Conservation (phyloP, 1,140 invertebrate species). For the Hestina assimilis region DNA sequence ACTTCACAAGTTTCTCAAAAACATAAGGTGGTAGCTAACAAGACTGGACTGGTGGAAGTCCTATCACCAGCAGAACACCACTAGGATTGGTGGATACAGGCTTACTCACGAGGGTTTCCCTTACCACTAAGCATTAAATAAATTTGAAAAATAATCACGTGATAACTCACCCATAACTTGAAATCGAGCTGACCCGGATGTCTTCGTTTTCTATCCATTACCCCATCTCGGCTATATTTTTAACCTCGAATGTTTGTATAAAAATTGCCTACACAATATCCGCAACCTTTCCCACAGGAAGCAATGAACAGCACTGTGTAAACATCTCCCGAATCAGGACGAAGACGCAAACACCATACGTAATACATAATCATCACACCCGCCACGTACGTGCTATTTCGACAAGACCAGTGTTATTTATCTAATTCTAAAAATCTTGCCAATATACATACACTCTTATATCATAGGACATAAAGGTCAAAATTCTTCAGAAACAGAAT, state of each 20-base stretch:
- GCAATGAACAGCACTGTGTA: constrained; percentile 22
- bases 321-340: constrained; percentile 26
- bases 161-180: too few species aligned
- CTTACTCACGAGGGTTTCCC: too few species aligned
- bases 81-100: too few species aligned
- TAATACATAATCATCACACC: constrained; percentile 33
- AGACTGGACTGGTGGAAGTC: too few species aligned
- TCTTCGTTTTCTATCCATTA: too few species aligned
- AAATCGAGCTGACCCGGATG: too few species aligned
- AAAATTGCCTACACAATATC: constrained; percentile 5
- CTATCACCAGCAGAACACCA: too few species aligned
- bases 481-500: not conserved
- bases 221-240: too few species aligned
- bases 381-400: constrained; percentile 25
- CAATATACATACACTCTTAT: constrained; percentile 8
- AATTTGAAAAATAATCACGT: too few species aligned
- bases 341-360: constrained; percentile 26
- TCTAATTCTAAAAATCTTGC: constrained; percentile 6
- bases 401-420: constrained; percentile 8
- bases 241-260: not conserved
- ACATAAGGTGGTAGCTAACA: too few species aligned
- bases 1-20: too few species aligned
- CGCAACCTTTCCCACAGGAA: not conserved
- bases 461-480: not conserved
- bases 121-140: too few species aligned